Evolutionary conservation across 2,888 invertebrate genomes (phyloP).

Genomic region (Pterostichus madidus): DNA sequence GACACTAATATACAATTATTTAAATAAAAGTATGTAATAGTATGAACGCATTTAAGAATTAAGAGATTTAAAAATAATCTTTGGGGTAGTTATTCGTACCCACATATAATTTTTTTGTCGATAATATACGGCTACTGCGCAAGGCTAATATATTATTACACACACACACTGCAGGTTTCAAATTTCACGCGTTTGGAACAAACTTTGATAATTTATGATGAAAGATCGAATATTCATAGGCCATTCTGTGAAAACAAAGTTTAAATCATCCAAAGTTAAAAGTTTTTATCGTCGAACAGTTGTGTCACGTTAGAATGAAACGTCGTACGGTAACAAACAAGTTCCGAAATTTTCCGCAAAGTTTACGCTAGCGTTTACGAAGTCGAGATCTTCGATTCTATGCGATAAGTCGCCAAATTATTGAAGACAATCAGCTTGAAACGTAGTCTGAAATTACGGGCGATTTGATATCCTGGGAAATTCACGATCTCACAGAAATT

Average conservation of each 20-base stretch:
- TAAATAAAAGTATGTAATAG: no score
- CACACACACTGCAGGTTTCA: slow-evolving; percentile 73
- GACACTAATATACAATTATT: no score
- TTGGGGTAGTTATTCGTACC: no score
- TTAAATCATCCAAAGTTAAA: slow-evolving; percentile 70
- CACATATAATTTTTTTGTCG: neutral
- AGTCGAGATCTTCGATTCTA: slow-evolving; percentile 21
- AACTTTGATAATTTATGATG: slow-evolving; percentile 75
- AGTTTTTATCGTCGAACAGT: slow-evolving; percentile 60
- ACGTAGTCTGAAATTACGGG: slow-evolving; percentile 33
- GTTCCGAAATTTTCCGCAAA: slow-evolving; percentile 26
- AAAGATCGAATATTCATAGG: slow-evolving; percentile 73
- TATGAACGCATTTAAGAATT: no score
- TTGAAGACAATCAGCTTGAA: slow-evolving; percentile 40
- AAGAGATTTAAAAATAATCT: no score
- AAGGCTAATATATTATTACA: slow-evolving; percentile 71
- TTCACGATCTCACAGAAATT: slow-evolving; percentile 53
- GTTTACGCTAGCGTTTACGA: slow-evolving; percentile 16
- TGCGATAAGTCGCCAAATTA: slow-evolving; percentile 28
- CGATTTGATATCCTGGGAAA: slow-evolving; percentile 56
- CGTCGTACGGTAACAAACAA: slow-evolving; percentile 47
- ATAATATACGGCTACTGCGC: slow-evolving; percentile 39
- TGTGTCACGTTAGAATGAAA: slow-evolving; percentile 60
- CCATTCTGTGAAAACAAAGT: slow-evolving; percentile 72
- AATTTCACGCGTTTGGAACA: slow-evolving; percentile 74